Evolutionary conservation across 2,888 invertebrate genomes (phyloP).

Genomic region (Euspilapteryx auroguttella): DNA sequence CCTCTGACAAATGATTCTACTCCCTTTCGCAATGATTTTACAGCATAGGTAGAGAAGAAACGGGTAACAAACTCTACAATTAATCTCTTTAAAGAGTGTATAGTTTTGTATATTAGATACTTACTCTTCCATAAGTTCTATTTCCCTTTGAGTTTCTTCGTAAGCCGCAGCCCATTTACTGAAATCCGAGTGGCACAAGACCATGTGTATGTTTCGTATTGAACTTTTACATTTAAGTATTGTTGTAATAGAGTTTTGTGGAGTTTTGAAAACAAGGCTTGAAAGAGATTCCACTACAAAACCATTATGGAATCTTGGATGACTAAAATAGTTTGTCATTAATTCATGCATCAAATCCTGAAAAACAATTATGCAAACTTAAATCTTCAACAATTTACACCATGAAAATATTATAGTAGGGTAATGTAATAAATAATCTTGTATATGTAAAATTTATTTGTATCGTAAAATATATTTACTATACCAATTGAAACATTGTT

Average conservation of each 20-base stretch:
- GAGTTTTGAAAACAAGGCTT: slow-evolving; percentile 29
- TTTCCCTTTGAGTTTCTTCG: slow-evolving; percentile 29
- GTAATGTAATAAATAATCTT: too few species aligned
- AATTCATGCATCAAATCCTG: slow-evolving; percentile 38
- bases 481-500: slow-evolving; percentile 40
- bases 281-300: slow-evolving; percentile 38
- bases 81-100: too few species aligned
- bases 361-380: too few species aligned
- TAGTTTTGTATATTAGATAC: too few species aligned
- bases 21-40: too few species aligned
- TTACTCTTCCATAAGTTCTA: slow-evolving; percentile 27
- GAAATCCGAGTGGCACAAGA: slow-evolving; percentile 41
- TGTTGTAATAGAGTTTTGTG: slow-evolving; percentile 24
- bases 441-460: too few species aligned
- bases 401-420: too few species aligned
- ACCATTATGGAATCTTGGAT: slow-evolving; percentile 25
- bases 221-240: slow-evolving; percentile 30
- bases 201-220: slow-evolving; percentile 32
- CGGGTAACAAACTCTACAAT: too few species aligned
- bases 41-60: too few species aligned
- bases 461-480: too few species aligned
- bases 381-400: too few species aligned
- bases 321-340: slow-evolving; percentile 25
- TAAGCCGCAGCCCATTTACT: slow-evolving; percentile 30
- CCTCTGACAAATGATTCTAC: too few species aligned